Conservation (phyloP, 2,888 invertebrate genomes). For the Lasioglossum leucozonium region DNA sequence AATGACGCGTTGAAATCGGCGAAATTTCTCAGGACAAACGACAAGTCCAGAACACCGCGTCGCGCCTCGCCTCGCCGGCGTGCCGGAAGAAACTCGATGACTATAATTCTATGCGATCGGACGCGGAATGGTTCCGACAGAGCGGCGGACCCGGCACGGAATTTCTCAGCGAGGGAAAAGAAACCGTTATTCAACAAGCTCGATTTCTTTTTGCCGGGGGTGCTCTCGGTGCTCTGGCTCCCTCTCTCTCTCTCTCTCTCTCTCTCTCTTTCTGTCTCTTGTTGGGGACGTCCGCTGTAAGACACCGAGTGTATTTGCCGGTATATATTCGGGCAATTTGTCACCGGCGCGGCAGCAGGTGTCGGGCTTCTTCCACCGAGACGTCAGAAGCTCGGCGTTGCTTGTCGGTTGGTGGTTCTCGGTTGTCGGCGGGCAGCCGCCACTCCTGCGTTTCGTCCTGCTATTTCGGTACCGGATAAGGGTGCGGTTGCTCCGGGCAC, state of each 20-base stretch:
- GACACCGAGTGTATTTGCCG: constrained; percentile 17
- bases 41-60: not conserved
- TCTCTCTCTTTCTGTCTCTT: too few relatives aligned
- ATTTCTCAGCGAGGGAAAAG: not conserved
- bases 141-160: not conserved
- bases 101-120: constrained; percentile 1
- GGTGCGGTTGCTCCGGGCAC: not conserved
- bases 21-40: not conserved
- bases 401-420: not conserved
- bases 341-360: constrained; percentile 20
- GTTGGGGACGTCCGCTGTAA: not conserved
- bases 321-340: constrained; percentile 5
- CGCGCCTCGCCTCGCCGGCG: too few relatives aligned
- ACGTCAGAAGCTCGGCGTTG: not conserved
- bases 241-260: too few relatives aligned
- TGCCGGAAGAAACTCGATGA: constrained; percentile 4
- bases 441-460: constrained; percentile 18
- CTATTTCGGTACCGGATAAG: not conserved
- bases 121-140: constrained; percentile 5
- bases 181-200: not conserved
- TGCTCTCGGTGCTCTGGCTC: not conserved
- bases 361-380: constrained; percentile 1
- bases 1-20: not conserved
- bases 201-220: not conserved
- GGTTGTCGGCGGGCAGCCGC: not conserved